Base-by-base conservation (phyloP, 2,888 invertebrate genomes). In the Himalopsyche tibetana region DNA sequence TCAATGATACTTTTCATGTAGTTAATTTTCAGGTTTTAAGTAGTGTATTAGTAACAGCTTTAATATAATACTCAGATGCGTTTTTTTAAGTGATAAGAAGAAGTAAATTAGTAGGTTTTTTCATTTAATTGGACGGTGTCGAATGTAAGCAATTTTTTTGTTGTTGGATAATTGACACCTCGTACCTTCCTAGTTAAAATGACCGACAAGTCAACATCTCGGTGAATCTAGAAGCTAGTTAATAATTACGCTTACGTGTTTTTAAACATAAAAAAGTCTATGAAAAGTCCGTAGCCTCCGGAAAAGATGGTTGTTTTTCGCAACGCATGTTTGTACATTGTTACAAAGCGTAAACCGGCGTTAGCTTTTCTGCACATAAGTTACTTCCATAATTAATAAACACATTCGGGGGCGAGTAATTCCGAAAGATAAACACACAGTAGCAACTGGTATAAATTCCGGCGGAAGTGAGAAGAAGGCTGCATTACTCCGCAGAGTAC, bases 381-480 rank as follows among this genome's bases (percentile, higher is more conserved):
- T 85, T 79, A 81, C 74, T 63, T 87, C 84, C 81, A 87, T 87
- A 87, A 87, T 87, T 87, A 85, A 87, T 87, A 87, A 88, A 83
- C 82, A 82, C 82, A 63, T 63, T 63, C 63, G 63, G 83, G 63
- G 74, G 74, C 80, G 85, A 28, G 85, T 84, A 84, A 85, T 85
- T 84, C 86, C 82, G 63, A 82, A 84, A 87, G 86, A 87, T 85
- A 88, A 87, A 86, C 85, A 87, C 81, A 38, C 55, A 84, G n/a
- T 51, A 15, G 83, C 80, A 36, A 42, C 28, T 56, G 45, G 28
- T 40, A 80, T 80, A 80, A 80, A n/a, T 56, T 55, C 56, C 56
- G 82, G 79, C 82, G 82, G 84, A 82, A 42, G 83, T 83, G 56
- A 84, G 84, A 74, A 80, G 55, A 51, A 83, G 83, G 15, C 74